These are phyloP conservation scores for Heliothis virescens DNA, from an alignment of 1,140 invertebrate species.

Conservation along the genomic window DNA sequence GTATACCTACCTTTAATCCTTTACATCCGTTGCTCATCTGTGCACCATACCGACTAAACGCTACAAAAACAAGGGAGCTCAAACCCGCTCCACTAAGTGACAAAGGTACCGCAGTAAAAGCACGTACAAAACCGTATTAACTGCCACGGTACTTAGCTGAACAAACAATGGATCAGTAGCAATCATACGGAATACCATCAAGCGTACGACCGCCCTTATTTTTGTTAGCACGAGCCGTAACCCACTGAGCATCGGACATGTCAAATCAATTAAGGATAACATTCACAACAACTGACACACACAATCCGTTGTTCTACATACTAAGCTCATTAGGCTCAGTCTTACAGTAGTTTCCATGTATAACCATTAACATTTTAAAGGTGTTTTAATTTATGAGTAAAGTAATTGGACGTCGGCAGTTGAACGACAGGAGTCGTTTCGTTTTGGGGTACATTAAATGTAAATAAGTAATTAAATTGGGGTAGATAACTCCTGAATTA, in stretches of 20 bases:
- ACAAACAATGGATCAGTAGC: slow-evolving; percentile 71
- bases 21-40: slow-evolving; percentile 34
- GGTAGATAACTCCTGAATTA: background rate
- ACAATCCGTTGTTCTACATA: slow-evolving; percentile 22
- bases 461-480: slow-evolving; percentile 20
- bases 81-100: slow-evolving; percentile 63
- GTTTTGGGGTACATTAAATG: slow-evolving; percentile 1
- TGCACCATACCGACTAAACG: background rate
- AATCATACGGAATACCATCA: slow-evolving; percentile 62
- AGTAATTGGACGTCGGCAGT: slow-evolving; percentile 11
- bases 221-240: slow-evolving; percentile 62
- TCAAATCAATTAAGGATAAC: slow-evolving; percentile 73
- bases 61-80: slow-evolving; percentile 43
- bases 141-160: slow-evolving; percentile 74
- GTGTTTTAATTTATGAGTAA: slow-evolving; percentile 21
- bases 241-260: slow-evolving; percentile 60
- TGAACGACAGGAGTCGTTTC: background rate
- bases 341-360: slow-evolving; percentile 36
- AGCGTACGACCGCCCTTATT: slow-evolving; percentile 56
- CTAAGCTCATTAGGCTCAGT: slow-evolving; percentile 18
- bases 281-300: slow-evolving; percentile 38
- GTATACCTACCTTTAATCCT: slow-evolving; percentile 23
- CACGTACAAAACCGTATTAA: slow-evolving; percentile 62
- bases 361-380: slow-evolving; percentile 19
- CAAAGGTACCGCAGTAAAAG: slow-evolving; percentile 69